Evolutionary conservation across 2,888 invertebrate species (phyloP).

Genomic region (Drosophila maculinotata): DNA sequence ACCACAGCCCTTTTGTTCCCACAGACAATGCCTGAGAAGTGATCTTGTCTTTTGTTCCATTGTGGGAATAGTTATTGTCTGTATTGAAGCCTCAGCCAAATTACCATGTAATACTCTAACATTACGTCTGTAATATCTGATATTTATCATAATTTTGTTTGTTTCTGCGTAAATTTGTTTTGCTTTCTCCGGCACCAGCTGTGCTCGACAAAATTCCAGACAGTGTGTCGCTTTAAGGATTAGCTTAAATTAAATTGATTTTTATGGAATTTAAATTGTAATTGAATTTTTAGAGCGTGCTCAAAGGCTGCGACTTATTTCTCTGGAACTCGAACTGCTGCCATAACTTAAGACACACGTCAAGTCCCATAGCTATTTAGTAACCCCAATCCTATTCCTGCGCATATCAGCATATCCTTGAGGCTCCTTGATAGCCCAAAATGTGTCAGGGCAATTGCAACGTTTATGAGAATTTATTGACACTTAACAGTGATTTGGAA

Average conservation of each 20-base stretch:
- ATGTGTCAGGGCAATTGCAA: constrained; percentile 70
- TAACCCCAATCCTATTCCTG: not conserved
- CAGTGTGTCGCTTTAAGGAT: constrained; percentile 39
- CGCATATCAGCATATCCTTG: constrained; percentile 52
- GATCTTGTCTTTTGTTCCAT: constrained; percentile 35
- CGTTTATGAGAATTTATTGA: constrained; percentile 76
- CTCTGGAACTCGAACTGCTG: constrained; percentile 27
- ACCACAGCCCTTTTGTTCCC: constrained; percentile 33
- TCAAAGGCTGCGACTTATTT: constrained; percentile 29
- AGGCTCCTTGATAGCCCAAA: constrained; percentile 43
- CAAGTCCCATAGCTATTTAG: constrained; percentile 4
- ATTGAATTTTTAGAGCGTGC: constrained; percentile 16
- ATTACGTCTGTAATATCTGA: constrained; percentile 41
- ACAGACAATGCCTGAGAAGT: constrained; percentile 27
- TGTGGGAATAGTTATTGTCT: constrained; percentile 12
- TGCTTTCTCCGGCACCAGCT: constrained; percentile 22
- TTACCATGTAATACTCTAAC: constrained; percentile 74
- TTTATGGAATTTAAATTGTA: not conserved
- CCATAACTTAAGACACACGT: constrained; percentile 62
- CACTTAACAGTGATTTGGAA: constrained; percentile 63
- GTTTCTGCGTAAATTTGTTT: constrained; percentile 44
- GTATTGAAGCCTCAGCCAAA: constrained; percentile 44
- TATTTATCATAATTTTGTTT: constrained; percentile 25
- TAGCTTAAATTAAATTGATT: constrained; percentile 10
- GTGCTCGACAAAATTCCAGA: constrained; percentile 32